These are phyloP conservation scores for Prunella fulvescens DNA, from an alignment of 2,113 vertebrate genomes.

Conservation along the genomic window DNA sequence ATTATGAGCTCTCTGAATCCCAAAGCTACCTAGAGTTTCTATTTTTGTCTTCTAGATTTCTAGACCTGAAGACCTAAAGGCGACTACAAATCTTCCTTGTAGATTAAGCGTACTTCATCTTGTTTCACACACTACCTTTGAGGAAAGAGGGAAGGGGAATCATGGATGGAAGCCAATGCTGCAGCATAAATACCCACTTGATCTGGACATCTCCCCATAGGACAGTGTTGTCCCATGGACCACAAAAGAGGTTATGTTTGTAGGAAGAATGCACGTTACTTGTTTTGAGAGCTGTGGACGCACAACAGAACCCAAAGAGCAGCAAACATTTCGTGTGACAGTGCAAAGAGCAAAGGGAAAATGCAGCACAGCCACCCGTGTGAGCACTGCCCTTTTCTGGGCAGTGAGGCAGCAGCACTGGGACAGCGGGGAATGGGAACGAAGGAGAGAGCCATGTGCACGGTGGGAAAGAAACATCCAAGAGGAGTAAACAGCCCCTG, in stretches of 20 bases:
- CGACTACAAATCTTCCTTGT: background rate
- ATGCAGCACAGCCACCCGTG: rapidly evolving
- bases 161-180: background rate
- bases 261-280: background rate
- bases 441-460: background rate
- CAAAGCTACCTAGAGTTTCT: background rate
- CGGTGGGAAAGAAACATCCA: background rate
- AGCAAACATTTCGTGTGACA: rapidly evolving
- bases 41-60: background rate
- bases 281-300: background rate
- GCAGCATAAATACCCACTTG: rapidly evolving
- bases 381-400: background rate
- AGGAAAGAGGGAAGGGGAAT: background rate
- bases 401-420: rapidly evolving
- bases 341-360: background rate
- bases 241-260: background rate
- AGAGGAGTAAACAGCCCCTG: background rate
- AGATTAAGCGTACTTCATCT: background rate
- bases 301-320: background rate
- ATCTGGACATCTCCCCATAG: background rate
- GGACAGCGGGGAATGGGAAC: background rate
- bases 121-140: rapidly evolving
- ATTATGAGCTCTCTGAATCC: background rate
- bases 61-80: background rate
- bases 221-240: rapidly evolving